Base-by-base conservation (phyloP, 2,797 vertebrate genomes). In the Urophycis tenuis region DNA sequence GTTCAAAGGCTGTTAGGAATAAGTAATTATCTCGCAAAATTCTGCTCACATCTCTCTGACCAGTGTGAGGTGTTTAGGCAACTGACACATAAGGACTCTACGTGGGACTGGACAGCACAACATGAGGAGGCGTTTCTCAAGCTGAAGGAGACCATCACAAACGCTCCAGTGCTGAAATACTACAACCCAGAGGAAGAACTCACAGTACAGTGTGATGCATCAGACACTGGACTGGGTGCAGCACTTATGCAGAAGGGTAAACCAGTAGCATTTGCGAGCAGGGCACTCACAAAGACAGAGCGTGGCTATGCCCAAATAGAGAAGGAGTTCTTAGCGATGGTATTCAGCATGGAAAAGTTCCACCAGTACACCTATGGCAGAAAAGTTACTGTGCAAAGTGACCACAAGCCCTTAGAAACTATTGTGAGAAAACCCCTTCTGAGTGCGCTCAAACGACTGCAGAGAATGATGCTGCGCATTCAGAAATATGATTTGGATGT, bases 401-500 rank as follows among this genome's bases (percentile, higher is more conserved):
- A 80, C 53, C 79, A 83, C 36, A 76, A 79, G 11, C 30, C 74
- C 2, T 33, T 77, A 74, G 75, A 79, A 33, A 75, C 30, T 14
- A 79, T 82, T 69, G 19, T 45, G 11, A 72, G 33, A 29, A 79
- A 82, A 11, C 49, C 76, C 32, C n/a, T 75, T 12, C 15, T 81
- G 8, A 71, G 34, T 32, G 75, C 75, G 29, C 84, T 34, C 3
- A 83, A 81, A 49, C 25, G 45, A 19, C 71, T 80, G 5, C 79
- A 82, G 72, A 76, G 74, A 75, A 80, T 80, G 78, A 34, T 82
- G 76, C 12, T 82, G 12, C 31, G 8, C 29, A 33, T 78, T 29
- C 81, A 78, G 45, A 82, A 64, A 33, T 82, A 80, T 70, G 71
- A 80, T 22, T 2, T 78, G 14, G 71, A 82, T 11, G 74, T 80